phyloP scores from a whole-genome alignment of 2,888 invertebrate species.

The Troilus luridus region DNA sequence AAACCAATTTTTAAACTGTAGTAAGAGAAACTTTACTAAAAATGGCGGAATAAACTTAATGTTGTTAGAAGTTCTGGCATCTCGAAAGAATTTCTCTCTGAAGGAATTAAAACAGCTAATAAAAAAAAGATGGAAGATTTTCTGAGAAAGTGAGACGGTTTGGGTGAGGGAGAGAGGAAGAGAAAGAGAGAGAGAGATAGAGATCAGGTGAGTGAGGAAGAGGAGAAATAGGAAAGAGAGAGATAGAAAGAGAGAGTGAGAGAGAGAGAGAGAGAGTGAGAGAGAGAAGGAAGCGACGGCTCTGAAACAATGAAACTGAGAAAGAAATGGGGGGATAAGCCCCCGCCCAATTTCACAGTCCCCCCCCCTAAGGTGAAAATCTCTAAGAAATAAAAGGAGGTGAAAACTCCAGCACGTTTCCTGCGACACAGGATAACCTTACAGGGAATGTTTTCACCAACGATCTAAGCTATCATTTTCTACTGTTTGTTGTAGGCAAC shows the following conservation, averaged over 20 bases:
- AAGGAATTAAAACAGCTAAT: conserved; percentile 34
- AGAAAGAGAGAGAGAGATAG: background rate
- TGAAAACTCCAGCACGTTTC: background rate
- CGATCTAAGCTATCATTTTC: background rate
- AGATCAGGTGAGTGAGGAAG: background rate
- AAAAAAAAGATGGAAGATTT: background rate
- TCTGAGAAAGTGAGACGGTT: background rate
- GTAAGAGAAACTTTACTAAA: too few species aligned
- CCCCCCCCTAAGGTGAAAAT: conserved; percentile 18
- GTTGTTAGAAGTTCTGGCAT: background rate
- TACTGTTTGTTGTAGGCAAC: background rate
- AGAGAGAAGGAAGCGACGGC: background rate
- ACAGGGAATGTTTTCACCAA: background rate
- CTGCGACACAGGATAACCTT: background rate
- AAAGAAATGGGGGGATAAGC: conserved; percentile 45
- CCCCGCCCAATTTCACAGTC: background rate
- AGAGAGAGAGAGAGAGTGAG: background rate
- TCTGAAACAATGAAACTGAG: conserved; percentile 43
- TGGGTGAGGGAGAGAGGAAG: background rate
- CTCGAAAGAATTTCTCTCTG: conserved; percentile 21
- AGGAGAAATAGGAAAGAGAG: background rate
- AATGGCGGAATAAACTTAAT: background rate
- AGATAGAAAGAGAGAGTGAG: background rate
- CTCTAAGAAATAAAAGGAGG: conserved; percentile 21
- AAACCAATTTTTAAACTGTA: background rate